These are phyloP conservation scores for Sinocyclocheilus anophthalmus DNA, from an alignment of 2,113 vertebrate species.

Conservation along the genomic window DNA sequence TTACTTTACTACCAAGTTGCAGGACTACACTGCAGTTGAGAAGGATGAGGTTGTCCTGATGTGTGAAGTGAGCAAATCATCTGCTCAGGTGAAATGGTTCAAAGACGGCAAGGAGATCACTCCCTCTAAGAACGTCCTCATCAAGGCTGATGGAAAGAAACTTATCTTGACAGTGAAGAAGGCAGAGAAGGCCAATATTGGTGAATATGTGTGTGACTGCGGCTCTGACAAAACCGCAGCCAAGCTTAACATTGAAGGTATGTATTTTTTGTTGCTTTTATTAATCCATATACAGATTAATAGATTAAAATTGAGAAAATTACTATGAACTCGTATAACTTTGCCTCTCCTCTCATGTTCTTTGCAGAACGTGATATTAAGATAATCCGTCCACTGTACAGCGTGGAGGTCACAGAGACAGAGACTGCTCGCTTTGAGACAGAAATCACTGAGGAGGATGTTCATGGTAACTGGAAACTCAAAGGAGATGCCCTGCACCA, in stretches of 20 bases:
- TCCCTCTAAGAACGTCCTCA: slow-evolving; percentile 86
- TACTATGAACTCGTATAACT: not conserved
- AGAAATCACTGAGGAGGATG: slow-evolving; percentile 88
- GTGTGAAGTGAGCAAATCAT: slow-evolving; percentile 92
- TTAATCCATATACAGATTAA: not conserved
- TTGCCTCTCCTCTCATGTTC: slow-evolving; percentile 1
- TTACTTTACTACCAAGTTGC: slow-evolving; percentile 94
- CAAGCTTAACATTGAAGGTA: slow-evolving; percentile 93
- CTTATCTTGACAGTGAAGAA: slow-evolving; percentile 88
- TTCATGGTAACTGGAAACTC: slow-evolving; percentile 87
- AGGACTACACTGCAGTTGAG: slow-evolving; percentile 95
- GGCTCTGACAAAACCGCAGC: slow-evolving; percentile 92
- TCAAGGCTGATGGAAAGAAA: slow-evolving; percentile 89
- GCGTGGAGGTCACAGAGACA: slow-evolving; percentile 87
- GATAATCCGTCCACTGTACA: slow-evolving; percentile 82
- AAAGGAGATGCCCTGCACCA: slow-evolving; percentile 87
- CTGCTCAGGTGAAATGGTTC: slow-evolving; percentile 93
- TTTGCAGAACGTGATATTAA: slow-evolving; percentile 86
- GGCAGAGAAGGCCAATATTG: slow-evolving; percentile 89
- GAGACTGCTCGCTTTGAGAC: slow-evolving; percentile 86
- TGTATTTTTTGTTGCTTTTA: not conserved
- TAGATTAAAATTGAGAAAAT: not conserved
- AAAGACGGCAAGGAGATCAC: slow-evolving; percentile 90
- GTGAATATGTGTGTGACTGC: slow-evolving; percentile 93
- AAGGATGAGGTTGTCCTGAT: slow-evolving; percentile 92